A percentile compares a stretch with the other conserved stretches of the same genome.
Conservation (phyloP, 2,888 invertebrate species). For the Bruchidius siliquastri region DNA sequence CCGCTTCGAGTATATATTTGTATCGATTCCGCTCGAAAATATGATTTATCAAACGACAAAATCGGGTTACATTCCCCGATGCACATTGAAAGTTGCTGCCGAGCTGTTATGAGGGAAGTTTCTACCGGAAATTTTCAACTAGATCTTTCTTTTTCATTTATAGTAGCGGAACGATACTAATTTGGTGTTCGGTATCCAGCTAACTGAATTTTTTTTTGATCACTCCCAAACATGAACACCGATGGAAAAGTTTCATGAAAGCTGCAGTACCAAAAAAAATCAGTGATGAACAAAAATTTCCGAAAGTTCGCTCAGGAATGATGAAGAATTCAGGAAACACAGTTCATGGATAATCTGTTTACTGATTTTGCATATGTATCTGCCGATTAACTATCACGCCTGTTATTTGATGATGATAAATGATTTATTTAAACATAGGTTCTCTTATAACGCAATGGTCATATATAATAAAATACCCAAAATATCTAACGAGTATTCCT, state of each 20-base stretch:
- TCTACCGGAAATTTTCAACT: slow-evolving; percentile 9
- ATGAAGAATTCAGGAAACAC: too few species aligned
- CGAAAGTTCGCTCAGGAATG: too few species aligned
- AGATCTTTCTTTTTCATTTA: not conserved
- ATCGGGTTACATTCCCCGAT: slow-evolving; percentile 37
- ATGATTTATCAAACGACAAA: slow-evolving; percentile 33
- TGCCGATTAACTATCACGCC: too few species aligned
- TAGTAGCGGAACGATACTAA: not conserved
- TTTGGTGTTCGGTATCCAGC: not conserved
- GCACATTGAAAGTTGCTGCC: slow-evolving; percentile 35
- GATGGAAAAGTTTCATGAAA: not conserved
- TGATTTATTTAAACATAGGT: too few species aligned
- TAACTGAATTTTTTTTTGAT: not conserved
- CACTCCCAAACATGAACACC: not conserved
- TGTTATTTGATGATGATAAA: too few species aligned
- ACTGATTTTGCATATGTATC: too few species aligned
- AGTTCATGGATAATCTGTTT: too few species aligned
- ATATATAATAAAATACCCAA: too few species aligned
- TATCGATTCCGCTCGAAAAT: not conserved
- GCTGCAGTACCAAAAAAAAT: too few species aligned
- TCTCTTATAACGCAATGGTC: too few species aligned
- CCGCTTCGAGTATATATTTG: not conserved
- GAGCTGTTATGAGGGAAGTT: slow-evolving; percentile 16
- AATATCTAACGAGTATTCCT: too few species aligned
- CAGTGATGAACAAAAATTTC: too few species aligned